Percentiles rank a stretch among this genome's conserved stretches.
Conservation (phyloP, 2,113 vertebrate genomes). For the Embiotoca jacksoni region DNA sequence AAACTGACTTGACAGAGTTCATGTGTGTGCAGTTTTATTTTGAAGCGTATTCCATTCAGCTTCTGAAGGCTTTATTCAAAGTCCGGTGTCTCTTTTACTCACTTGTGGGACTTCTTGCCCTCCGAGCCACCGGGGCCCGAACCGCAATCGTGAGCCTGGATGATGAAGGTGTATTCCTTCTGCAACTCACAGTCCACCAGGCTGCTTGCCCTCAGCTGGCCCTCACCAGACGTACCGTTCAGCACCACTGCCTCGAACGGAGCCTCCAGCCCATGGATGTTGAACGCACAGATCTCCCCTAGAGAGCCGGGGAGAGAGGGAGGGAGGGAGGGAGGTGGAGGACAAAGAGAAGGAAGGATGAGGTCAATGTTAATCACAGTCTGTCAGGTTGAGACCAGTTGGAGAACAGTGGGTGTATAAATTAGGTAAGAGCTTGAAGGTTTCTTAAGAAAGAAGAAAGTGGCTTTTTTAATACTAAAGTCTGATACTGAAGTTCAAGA, state of each 20-base stretch:
- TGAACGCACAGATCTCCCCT: slow-evolving; percentile 98
- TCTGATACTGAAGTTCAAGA: not conserved
- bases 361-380: slow-evolving; percentile 32
- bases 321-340: not conserved
- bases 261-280: slow-evolving; percentile 93
- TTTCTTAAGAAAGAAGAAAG: not conserved
- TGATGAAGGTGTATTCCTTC: slow-evolving; percentile 97
- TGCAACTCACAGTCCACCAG: slow-evolving; percentile 96
- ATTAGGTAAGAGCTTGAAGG: not conserved
- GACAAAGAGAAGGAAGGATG: not conserved
- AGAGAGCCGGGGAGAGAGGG: slow-evolving; percentile 28
- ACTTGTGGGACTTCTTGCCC: slow-evolving; percentile 99
- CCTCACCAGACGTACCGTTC: slow-evolving; percentile 96
- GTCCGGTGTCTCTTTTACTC: slow-evolving; percentile 71
- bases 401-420: slow-evolving; percentile 1
- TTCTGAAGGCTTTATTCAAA: not conserved
- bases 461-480: not conserved
- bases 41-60: too few species aligned
- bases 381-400: slow-evolving; percentile 5
- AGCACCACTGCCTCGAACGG: slow-evolving; percentile 96
- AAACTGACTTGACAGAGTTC: too few species aligned
- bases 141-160: slow-evolving; percentile 97
- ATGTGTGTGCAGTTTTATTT: too few species aligned
- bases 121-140: slow-evolving; percentile 87
- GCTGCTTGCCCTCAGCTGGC: slow-evolving; percentile 89